Evolutionary conservation across 2,797 vertebrate species (phyloP), one percentile per base, ranked within the genome.

Genomic region (Galago senegalensis): DNA sequence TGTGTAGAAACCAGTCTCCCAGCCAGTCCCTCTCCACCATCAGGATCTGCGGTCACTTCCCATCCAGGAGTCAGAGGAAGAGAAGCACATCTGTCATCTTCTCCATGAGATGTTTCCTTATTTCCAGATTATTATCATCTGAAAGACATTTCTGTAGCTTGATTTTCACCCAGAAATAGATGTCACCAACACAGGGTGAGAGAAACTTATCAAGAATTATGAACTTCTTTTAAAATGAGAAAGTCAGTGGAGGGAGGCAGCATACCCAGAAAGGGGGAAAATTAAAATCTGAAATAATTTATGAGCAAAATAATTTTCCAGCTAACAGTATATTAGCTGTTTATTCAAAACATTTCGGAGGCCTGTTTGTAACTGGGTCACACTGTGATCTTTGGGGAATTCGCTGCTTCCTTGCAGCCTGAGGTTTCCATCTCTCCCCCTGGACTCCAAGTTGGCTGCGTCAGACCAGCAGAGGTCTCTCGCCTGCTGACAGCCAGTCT

Each of bases 241-340:
- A 97, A 98, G 96, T 95, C 97, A 97, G 9, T 95, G 97, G 96
- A 97, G 97, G 95, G 97, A 96, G 94, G 87, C 96, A 0, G 37
- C 94, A 75, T 96, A 88, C 95, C 97, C 97, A 98, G 97, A 97
- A 98, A 97, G 73, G 97, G 97, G 95, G 97, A 98, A 98, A 98
- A 98, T 98, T 98, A 97, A 98, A 98, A 97, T 97, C 97, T 97
- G 97, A 97, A 97, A 94, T 97, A 97, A 98, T 98, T 97, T 96
- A 98, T 97, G 97, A 94, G 97, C 95, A 97, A 97, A 96, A 96
- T 95, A 94, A 96, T 97, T 96, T 96, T 88, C 93, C 82, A 86
- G 87, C 97, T 80, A 96, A 94, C 93, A 88, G 93, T 81, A 4
- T 93, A 94, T 97, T 97, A 94, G 94, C 96, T 96, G 82, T 90